Conservation (phyloP, 1,140 invertebrate species). For the Drosophila littoralis region DNA sequence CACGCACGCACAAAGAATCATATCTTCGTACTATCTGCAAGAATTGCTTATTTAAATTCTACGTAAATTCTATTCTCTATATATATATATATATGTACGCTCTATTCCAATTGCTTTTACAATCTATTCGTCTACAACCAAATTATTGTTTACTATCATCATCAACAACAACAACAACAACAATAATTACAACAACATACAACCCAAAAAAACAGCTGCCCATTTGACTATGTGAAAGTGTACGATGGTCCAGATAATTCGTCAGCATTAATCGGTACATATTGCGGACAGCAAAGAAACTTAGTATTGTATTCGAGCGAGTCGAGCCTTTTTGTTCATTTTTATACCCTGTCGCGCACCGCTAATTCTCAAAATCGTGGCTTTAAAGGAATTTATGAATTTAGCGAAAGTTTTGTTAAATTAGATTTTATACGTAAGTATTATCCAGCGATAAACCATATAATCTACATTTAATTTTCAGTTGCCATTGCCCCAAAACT, state of each 20-base stretch:
- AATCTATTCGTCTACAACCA: conserved; percentile 56
- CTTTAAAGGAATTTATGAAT: conserved; percentile 98
- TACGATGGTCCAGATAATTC: conserved; percentile 96
- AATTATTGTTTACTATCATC: conserved; percentile 51
- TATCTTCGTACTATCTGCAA: conserved; percentile 33
- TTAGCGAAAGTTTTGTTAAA: conserved; percentile 98
- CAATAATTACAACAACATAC: conserved; percentile 40
- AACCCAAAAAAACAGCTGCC: conserved; percentile 90
- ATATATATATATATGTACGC: conserved; percentile 42
- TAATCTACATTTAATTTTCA: conserved; percentile 57
- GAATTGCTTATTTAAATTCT: conserved; percentile 39
- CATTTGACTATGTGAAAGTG: conserved; percentile 98
- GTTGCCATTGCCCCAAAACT: conserved; percentile 28
- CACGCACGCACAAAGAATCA: conserved; percentile 10
- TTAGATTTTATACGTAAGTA: conserved; percentile 96
- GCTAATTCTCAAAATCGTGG: conserved; percentile 97
- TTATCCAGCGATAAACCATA: conserved; percentile 37
- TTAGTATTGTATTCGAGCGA: conserved; percentile 97
- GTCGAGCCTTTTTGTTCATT: conserved; percentile 94
- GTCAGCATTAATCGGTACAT: conserved; percentile 96
- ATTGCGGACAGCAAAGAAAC: conserved; percentile 98
- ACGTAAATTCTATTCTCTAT: conserved; percentile 50
- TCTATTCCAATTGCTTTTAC: conserved; percentile 40
- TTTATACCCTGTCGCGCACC: conserved; percentile 94
- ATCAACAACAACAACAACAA: conserved; percentile 35